These are phyloP conservation scores for Leptestheria dahalacensis DNA, from an alignment of 1,140 invertebrate species.

Conservation along the genomic window DNA sequence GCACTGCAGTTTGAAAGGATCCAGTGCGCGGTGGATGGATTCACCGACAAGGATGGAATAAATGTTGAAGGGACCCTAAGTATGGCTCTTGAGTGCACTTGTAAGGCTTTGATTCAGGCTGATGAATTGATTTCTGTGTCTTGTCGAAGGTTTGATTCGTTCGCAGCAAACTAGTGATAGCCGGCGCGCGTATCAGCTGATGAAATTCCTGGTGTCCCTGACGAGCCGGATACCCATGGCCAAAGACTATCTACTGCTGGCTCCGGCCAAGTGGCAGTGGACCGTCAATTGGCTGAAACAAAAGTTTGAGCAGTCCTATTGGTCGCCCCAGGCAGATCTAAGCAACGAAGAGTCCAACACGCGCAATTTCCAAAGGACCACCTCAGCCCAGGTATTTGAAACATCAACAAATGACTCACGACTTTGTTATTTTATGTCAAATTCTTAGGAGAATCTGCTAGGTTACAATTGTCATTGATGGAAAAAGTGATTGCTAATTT, in stretches of 20 bases:
- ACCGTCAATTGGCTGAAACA: slow-evolving; percentile 35
- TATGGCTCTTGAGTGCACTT: slow-evolving; percentile 21
- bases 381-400: slow-evolving; percentile 32
- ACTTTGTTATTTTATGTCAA: too few relatives aligned
- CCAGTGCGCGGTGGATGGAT: slow-evolving; percentile 31
- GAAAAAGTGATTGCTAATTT: background rate
- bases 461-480: too few relatives aligned
- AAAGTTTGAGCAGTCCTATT: slow-evolving; percentile 31
- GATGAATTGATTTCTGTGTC: too few relatives aligned
- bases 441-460: too few relatives aligned
- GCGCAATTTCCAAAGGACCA: slow-evolving; percentile 35
- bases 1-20: slow-evolving; percentile 27
- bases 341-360: slow-evolving; percentile 35
- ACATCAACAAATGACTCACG: background rate
- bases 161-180: slow-evolving; percentile 28
- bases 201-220: slow-evolving; percentile 34
- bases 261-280: slow-evolving; percentile 33
- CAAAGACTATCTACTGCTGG: slow-evolving; percentile 32
- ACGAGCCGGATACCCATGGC: slow-evolving; percentile 23
- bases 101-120: too few relatives aligned
- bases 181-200: slow-evolving; percentile 32
- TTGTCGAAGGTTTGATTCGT: slow-evolving; percentile 3
- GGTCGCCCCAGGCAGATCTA: slow-evolving; percentile 22
- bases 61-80: slow-evolving; percentile 30
- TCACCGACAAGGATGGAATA: slow-evolving; percentile 24